A percentile compares a stretch with the other conserved stretches of the same genome.
phyloP scores from a whole-genome alignment of 2,888 invertebrate species.

The Orthosia incerta region DNA sequence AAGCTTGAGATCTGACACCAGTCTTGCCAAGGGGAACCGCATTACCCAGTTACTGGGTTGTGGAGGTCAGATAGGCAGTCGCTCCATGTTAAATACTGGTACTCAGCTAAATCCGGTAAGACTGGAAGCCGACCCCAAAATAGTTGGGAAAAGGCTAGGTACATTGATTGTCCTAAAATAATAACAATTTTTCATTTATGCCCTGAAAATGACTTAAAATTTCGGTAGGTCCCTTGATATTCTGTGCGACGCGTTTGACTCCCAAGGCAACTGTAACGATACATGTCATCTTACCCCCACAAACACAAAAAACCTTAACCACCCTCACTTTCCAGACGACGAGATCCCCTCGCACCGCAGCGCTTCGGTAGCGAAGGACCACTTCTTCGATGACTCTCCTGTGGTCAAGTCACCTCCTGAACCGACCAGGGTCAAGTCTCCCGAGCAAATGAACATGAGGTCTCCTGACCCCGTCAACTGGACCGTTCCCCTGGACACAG shows the following conservation, averaged over 20 bases:
- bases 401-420: slow-evolving; percentile 98
- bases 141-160: no score
- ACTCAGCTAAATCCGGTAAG: no score
- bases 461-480: slow-evolving; percentile 98
- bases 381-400: slow-evolving; percentile 89
- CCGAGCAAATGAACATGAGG: slow-evolving; percentile 97
- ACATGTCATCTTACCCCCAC: slow-evolving; percentile 32
- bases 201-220: no score
- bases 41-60: no score
- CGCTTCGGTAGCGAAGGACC: slow-evolving; percentile 89
- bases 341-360: slow-evolving; percentile 88
- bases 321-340: slow-evolving; percentile 76
- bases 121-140: no score
- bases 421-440: slow-evolving; percentile 97
- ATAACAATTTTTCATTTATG: no score
- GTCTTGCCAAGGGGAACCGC: no score
- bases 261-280: slow-evolving; percentile 60
- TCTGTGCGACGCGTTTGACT: slow-evolving; percentile 11
- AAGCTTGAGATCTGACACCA: no score
- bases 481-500: slow-evolving; percentile 98
- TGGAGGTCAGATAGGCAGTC: no score
- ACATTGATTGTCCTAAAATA: no score
- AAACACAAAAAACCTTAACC: slow-evolving; percentile 9
- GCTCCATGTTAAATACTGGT: no score
- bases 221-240: neutral